Conservation (phyloP, 2,797 vertebrate genomes). For the Melanogrammus aeglefinus region DNA sequence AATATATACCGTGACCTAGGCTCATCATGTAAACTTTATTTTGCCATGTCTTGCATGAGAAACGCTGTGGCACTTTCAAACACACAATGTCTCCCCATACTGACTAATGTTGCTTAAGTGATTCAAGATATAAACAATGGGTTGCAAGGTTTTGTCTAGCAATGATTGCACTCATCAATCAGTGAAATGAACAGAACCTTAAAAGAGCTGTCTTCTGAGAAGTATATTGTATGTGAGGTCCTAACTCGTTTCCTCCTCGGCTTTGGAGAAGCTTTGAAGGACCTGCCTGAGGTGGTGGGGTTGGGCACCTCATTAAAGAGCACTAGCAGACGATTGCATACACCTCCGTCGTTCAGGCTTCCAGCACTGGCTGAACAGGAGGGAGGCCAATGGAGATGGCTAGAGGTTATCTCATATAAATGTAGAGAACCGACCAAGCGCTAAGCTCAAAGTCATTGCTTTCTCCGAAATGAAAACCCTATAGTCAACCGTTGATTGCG, state of each 20-base stretch:
- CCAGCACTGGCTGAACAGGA: background rate
- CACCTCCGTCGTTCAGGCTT: background rate
- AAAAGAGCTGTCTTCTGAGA: background rate
- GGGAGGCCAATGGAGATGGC: background rate
- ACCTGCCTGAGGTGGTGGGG: background rate
- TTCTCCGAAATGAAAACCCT: background rate
- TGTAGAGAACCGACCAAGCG: background rate
- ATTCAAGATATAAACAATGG: too few relatives aligned
- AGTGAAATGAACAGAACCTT: background rate
- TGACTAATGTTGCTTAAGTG: background rate
- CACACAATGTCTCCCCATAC: too few relatives aligned
- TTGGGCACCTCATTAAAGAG: background rate
- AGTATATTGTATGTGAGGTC: background rate
- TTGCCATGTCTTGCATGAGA: too few relatives aligned
- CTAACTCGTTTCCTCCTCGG: background rate
- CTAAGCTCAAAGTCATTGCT: background rate
- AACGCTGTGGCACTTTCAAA: too few relatives aligned
- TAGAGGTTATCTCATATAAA: background rate
- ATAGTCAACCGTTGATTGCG: background rate
- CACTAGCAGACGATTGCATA: background rate
- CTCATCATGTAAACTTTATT: too few relatives aligned
- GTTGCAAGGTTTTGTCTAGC: background rate
- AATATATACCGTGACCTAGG: too few relatives aligned
- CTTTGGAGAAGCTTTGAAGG: background rate
- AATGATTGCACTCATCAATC: background rate